Percentiles rank a stretch among this genome's conserved stretches.
phyloP scores from a whole-genome alignment of 92 coral and sea anemone species.

The Pocillopora meandrina region DNA sequence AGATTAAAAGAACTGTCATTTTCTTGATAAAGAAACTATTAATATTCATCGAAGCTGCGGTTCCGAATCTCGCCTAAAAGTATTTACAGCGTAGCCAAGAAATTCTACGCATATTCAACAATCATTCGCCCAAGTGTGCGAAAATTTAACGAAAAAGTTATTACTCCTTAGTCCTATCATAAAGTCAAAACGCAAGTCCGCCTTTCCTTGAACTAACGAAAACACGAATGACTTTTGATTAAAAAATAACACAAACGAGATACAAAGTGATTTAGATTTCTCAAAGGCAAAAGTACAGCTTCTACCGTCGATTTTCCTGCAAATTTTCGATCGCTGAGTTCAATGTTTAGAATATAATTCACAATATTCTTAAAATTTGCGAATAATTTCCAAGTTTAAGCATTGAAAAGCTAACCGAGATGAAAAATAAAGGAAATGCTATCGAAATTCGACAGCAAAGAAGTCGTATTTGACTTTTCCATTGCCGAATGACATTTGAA shows the following conservation, averaged over 20 bases:
- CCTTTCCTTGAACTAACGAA: slow-evolving; percentile 25
- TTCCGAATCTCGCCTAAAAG: slow-evolving; percentile 46
- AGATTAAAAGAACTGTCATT: slow-evolving; percentile 43
- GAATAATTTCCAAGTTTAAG: background rate
- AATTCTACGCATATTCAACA: slow-evolving; percentile 39
- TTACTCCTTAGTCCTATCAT: slow-evolving; percentile 3
- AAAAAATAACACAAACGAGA: slow-evolving; percentile 43
- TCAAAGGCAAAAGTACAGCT: slow-evolving; percentile 52
- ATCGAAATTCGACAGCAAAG: slow-evolving; percentile 22
- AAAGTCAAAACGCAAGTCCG: slow-evolving; percentile 28
- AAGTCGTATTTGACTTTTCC: slow-evolving; percentile 40
- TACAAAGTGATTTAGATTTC: slow-evolving; percentile 40
- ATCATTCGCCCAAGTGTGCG: slow-evolving; percentile 44
- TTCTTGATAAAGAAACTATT: slow-evolving; percentile 42
- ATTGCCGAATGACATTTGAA: slow-evolving; percentile 37
- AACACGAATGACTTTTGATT: slow-evolving; percentile 46
- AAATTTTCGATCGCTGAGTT: background rate
- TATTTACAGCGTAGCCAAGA: slow-evolving; percentile 50
- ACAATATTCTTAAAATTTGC: slow-evolving; percentile 9
- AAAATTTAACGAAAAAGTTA: slow-evolving; percentile 29
- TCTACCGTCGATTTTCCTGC: slow-evolving; percentile 17
- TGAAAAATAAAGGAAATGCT: slow-evolving; percentile 17
- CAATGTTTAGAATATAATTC: slow-evolving; percentile 22
- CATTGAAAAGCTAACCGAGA: background rate
- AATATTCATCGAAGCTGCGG: slow-evolving; percentile 51